Evolutionary conservation across 1,140 invertebrate genomes (phyloP), one percentile per base, ranked within the genome.

Genomic region (Zaprionus davidi): DNA sequence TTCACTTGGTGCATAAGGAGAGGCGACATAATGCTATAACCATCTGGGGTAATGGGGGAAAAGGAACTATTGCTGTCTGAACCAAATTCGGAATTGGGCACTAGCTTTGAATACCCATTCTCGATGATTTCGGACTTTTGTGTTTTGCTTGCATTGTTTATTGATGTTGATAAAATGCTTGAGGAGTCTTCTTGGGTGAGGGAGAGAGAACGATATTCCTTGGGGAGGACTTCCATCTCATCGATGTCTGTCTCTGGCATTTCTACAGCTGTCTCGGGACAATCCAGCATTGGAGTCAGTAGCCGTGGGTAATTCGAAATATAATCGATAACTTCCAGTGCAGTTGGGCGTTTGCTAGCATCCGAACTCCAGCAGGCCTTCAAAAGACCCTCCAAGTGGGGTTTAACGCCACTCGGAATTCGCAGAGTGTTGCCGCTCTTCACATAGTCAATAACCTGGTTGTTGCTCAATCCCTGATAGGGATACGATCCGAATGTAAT

Each of bases 401-500:
- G 94, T 78, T 96, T 96, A 2, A 96, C 94, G 59, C 96, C 96
- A 20, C 93, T 93, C 4, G 97, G 97, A 71, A 97, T 94, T 2
- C 93, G 93, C 1, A 97, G 92, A 3, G 94, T 95, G 56, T 96
- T 95, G 4, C 97, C 97, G 44, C 91, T 93, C 91, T 96, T 97
- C 0, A 98, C 96, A 87, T 95, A 94, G 34, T 97, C 95, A 60
- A 98, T 93, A 1, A 98, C 97, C 93, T 98, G 95, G 82, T 95
- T 96, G 92, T 98, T 98, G 62, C 95, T 96, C 84, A 97, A 93
- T 0, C 97, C 97, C 93, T 97, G 97, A 87, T 97, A 98, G 0
- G 97, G 97, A 92, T 97, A 96, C 82, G 96, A 97, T 0, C 97
- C 97, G 93, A 98, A 97, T 0, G 97, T 97, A 7, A 97, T 95